Percentiles rank a stretch among this genome's conserved stretches.
Evolutionary conservation across 2,888 invertebrate species (phyloP).

Genomic region (Orthonychiurus folsomi): DNA sequence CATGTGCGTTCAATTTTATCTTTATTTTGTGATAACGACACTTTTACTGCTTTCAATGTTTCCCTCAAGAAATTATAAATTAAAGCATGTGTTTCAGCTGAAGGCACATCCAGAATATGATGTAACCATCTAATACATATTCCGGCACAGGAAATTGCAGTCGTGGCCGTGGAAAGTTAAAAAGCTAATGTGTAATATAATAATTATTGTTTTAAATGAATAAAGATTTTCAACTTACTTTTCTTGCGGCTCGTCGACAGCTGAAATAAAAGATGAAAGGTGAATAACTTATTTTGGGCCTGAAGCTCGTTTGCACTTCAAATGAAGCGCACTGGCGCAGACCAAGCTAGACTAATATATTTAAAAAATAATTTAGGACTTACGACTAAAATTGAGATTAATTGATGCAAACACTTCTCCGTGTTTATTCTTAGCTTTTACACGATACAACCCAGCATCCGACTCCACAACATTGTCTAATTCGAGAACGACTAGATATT

Average conservation of each 20-base stretch:
- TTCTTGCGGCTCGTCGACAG: slow-evolving; percentile 90
- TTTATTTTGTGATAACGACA: background rate
- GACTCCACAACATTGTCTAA: slow-evolving; percentile 92
- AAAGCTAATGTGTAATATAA: background rate
- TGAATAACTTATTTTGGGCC: background rate
- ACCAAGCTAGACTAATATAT: too few relatives aligned
- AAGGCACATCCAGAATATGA: too few relatives aligned
- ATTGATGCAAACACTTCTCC: slow-evolving; percentile 95
- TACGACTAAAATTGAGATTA: slow-evolving; percentile 95
- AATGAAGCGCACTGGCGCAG: background rate
- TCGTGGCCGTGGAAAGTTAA: background rate
- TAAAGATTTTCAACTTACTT: slow-evolving; percentile 61
- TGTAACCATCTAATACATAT: too few relatives aligned
- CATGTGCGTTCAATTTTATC: background rate
- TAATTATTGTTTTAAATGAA: too few relatives aligned
- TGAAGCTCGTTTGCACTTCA: background rate
- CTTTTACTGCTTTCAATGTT: background rate
- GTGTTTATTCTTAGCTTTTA: slow-evolving; percentile 92
- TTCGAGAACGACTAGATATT: slow-evolving; percentile 82
- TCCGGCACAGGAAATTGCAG: background rate
- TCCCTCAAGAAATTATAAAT: slow-evolving; percentile 8
- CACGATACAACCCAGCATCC: slow-evolving; percentile 92
- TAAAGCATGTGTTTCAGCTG: too few relatives aligned
- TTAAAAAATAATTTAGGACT: slow-evolving; percentile 49
- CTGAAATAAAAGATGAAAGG: slow-evolving; percentile 54